A percentile compares a stretch with the other conserved stretches of the same genome.
phyloP scores from a whole-genome alignment of 2,797 vertebrate species.

The Coluber constrictor region DNA sequence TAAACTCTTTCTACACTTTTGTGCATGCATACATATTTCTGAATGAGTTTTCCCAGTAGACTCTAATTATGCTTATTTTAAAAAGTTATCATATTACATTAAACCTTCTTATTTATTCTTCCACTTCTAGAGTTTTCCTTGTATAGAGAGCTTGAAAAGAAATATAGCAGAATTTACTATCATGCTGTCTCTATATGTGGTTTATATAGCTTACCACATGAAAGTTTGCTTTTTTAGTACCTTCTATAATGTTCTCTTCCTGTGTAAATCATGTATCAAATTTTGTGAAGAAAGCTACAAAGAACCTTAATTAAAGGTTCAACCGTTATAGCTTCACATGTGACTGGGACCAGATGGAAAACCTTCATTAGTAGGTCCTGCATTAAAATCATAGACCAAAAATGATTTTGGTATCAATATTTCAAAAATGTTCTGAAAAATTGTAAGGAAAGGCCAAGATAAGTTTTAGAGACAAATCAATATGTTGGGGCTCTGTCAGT shows the following conservation, averaged over 20 bases:
- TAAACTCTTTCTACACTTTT: neutral
- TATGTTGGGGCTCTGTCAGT: neutral
- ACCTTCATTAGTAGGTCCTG: neutral
- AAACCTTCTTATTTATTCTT: neutral
- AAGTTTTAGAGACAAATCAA: neutral
- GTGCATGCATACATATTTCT: neutral
- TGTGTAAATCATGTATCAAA: neutral
- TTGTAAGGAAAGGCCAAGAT: neutral
- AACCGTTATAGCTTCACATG: neutral
- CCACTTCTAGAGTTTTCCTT: neutral
- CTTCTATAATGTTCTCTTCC: neutral
- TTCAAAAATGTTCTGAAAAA: neutral
- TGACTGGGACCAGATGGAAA: neutral
- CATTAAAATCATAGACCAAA: neutral
- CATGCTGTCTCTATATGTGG: neutral
- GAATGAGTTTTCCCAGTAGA: neutral
- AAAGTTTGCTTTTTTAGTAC: neutral
- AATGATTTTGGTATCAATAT: neutral
- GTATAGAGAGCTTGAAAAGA: neutral
- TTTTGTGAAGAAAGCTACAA: neutral
- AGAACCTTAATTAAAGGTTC: neutral
- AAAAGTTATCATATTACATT: neutral
- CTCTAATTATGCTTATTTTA: neutral
- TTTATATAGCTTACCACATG: neutral
- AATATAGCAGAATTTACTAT: neutral